phyloP scores from a whole-genome alignment of 2,113 vertebrate genomes.

The Tyrannus savana region DNA sequence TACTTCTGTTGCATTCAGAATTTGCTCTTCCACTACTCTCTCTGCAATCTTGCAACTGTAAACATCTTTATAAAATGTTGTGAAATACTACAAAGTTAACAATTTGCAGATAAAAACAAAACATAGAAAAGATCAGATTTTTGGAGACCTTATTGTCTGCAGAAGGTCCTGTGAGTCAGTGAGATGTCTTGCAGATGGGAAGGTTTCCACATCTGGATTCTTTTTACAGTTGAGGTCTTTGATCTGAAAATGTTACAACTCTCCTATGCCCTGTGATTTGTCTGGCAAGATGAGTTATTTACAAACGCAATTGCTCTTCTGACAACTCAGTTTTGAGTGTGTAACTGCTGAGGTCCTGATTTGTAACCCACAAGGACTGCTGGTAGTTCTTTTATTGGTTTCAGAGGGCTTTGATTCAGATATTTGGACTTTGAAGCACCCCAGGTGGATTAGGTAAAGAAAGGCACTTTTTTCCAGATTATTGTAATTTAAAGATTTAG shows the following conservation, averaged over 20 bases:
- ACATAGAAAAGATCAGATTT: not conserved
- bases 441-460: not conserved
- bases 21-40: not conserved
- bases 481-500: constrained; percentile 54
- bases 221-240: constrained; percentile 7
- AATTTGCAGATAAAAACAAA: not conserved
- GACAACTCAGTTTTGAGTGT: constrained; percentile 8
- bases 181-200: constrained; percentile 16
- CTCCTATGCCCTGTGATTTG: constrained; percentile 51
- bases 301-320: constrained; percentile 27
- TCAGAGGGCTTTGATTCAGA: constrained; percentile 12
- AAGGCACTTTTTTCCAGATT: not conserved
- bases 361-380: not conserved
- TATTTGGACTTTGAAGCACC: constrained; percentile 10
- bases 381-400: constrained; percentile 26
- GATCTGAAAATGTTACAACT: constrained; percentile 47
- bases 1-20: not conserved
- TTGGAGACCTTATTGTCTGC: not conserved
- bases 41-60: not conserved
- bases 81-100: not conserved
- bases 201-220: constrained; percentile 48
- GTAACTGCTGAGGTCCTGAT: constrained; percentile 32
- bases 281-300: constrained; percentile 52
- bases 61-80: not conserved
- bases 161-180: not conserved